Percentiles rank a stretch among this genome's conserved stretches.
phyloP scores from a whole-genome alignment of 1,140 invertebrate species.

The Leptestheria dahalacensis region DNA sequence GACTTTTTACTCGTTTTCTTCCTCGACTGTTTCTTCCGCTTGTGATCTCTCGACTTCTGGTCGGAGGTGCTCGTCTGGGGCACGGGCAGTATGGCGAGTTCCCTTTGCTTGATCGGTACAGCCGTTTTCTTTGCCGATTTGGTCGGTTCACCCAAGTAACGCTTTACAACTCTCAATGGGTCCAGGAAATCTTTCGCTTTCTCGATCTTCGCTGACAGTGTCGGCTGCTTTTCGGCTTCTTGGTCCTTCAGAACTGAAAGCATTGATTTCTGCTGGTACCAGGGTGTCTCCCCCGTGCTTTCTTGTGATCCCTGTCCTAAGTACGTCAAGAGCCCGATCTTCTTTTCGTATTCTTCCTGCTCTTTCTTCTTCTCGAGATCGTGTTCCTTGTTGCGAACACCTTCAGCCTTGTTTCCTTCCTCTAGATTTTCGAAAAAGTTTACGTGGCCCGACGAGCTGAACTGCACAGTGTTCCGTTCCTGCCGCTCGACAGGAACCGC shows the following conservation, averaged over 20 bases:
- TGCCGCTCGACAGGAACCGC: background rate
- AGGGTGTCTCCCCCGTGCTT: constrained; percentile 56
- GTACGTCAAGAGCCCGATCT: constrained; percentile 91
- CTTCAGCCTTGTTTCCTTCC: constrained; percentile 40
- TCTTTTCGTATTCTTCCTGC: constrained; percentile 92
- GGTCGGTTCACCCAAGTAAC: constrained; percentile 17
- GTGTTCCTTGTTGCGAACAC: constrained; percentile 62
- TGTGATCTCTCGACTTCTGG: no score
- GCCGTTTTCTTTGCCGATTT: constrained; percentile 23
- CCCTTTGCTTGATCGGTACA: no score
- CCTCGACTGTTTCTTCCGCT: constrained; percentile 25
- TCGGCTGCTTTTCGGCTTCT: constrained; percentile 21
- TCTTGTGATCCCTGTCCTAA: constrained; percentile 87
- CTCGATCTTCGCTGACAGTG: constrained; percentile 22
- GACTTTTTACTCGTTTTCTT: constrained; percentile 26
- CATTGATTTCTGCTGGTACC: constrained; percentile 53
- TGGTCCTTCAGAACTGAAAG: constrained; percentile 17
- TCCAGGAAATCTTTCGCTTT: constrained; percentile 22
- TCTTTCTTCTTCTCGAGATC: constrained; percentile 82
- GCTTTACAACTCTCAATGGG: constrained; percentile 19
- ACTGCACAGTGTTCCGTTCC: constrained; percentile 9
- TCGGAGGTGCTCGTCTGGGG: no score
- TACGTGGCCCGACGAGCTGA: constrained; percentile 43
- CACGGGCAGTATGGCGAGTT: no score
- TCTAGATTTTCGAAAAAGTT: constrained; percentile 86